phyloP scores from a whole-genome alignment of 1,140 invertebrate genomes.

The Drosophila carrolli region DNA sequence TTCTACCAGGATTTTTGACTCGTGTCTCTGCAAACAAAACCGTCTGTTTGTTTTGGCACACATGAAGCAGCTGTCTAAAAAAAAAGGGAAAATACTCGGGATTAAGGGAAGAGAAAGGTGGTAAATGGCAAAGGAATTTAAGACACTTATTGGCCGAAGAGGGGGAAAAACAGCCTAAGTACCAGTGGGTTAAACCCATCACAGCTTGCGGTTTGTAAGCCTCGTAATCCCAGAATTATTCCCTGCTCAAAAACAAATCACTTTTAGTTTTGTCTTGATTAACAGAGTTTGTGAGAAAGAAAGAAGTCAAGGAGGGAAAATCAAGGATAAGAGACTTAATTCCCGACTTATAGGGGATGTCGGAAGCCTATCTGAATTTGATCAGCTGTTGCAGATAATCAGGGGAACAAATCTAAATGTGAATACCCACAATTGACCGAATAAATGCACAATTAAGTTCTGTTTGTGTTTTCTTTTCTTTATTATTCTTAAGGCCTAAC shows the following conservation, averaged over 20 bases:
- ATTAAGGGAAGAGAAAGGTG: constrained; percentile 28
- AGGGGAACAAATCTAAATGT: background rate
- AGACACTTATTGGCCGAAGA: background rate
- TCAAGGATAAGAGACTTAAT: constrained; percentile 11
- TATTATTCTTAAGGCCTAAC: background rate
- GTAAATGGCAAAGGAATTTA: constrained; percentile 6
- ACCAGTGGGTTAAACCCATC: constrained; percentile 13
- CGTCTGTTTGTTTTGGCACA: constrained; percentile 14
- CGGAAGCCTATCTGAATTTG: constrained; percentile 12
- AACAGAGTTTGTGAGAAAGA: constrained; percentile 12
- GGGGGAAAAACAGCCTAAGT: constrained; percentile 18
- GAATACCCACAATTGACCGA: background rate
- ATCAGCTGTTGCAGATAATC: background rate
- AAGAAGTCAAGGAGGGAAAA: constrained; percentile 22
- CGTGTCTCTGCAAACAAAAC: constrained; percentile 30
- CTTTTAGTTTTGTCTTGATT: constrained; percentile 21
- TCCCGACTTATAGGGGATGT: background rate
- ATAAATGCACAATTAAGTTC: background rate
- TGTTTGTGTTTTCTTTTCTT: background rate
- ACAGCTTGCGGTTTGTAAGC: constrained; percentile 26
- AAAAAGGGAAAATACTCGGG: constrained; percentile 9
- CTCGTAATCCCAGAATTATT: background rate
- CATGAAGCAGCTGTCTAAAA: constrained; percentile 24
- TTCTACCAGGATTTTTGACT: constrained; percentile 26
- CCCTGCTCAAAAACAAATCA: constrained; percentile 21